Base-by-base conservation (phyloP, 2,888 invertebrate genomes). In the Drosophila aldrichi region DNA sequence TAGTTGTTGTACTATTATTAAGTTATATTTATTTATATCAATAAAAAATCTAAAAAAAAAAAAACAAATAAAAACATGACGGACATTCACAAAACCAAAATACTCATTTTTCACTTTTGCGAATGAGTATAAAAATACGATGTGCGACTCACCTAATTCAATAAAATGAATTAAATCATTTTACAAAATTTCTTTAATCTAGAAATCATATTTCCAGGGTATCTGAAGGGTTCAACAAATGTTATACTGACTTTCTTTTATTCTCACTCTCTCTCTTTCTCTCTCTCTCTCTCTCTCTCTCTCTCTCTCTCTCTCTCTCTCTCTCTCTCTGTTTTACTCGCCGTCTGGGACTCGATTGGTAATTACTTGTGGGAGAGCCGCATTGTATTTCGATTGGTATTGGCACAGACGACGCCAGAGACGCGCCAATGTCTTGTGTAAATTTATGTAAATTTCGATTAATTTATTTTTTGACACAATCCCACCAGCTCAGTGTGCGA, bases 401-500 rank as follows among this genome's bases (percentile, higher is more conserved):
- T 70, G 63, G 44, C 16, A 54, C 59, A 62, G 81, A 65, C 70
- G 70, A 12, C 51, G 60, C 38, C 49, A 76, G 51, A 65, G 70
- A 12, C 51, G 63, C 62, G 77, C 49, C 67, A 70, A 56, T 78
- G 62, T 66, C 71, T 59, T 66, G 61, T 52, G 44, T 55, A 74
- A 78, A 83, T 79, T 81, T 83, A 89, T 83, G 87, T 71, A 87
- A 84, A 89, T 84, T 87, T 81, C 72, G 79, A 81, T 87, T 79
- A 62, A 86, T 81, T 89, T 81, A 73, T 69, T 81, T 71, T 81
- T 74, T 80, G 84, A 86, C 81, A 74, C 63, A 67, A 59, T 34
- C 16, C 32, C 29, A n/a, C 22, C 18, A 0, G 32, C 38, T 40
- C n/a, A 40, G 5, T n/a, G 40, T 40, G 41, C 25, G 18, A 7